A percentile compares a stretch with the other conserved stretches of the same genome.
Conservation (phyloP, 2,113 vertebrate genomes). For the Pangasianodon gigas region DNA sequence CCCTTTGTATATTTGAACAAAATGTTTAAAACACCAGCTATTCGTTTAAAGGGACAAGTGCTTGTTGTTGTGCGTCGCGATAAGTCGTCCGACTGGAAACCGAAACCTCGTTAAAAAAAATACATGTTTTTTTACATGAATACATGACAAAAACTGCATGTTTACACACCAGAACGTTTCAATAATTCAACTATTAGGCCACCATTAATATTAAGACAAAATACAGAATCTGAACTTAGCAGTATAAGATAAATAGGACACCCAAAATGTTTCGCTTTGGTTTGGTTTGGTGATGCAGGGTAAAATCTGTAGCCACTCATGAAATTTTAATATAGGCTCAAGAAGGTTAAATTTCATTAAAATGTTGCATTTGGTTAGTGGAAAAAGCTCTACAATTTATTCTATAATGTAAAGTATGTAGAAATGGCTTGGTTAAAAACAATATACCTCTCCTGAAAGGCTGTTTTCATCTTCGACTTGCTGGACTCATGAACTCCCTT, state of each 20-base stretch:
- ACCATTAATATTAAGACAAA: background rate
- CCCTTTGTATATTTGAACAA: background rate
- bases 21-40: background rate
- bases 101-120: background rate
- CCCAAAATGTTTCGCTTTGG: background rate
- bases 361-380: background rate
- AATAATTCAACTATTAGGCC: too few species aligned
- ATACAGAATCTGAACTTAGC: background rate
- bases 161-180: background rate
- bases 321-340: background rate
- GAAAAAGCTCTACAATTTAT: too few species aligned
- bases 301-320: background rate
- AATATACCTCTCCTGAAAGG: slow-evolving; percentile 16
- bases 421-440: background rate
- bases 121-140: too few species aligned
- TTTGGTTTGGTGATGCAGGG: background rate
- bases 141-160: background rate
- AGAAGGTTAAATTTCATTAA: background rate
- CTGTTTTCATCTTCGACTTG: background rate
- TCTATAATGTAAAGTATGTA: background rate
- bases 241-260: too few species aligned
- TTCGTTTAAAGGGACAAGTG: slow-evolving; percentile 42
- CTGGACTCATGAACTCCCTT: background rate
- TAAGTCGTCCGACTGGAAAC: slow-evolving; percentile 32
- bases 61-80: slow-evolving; percentile 63